phyloP scores from a whole-genome alignment of 2,888 invertebrate genomes.

The Hyposoter didymator region DNA sequence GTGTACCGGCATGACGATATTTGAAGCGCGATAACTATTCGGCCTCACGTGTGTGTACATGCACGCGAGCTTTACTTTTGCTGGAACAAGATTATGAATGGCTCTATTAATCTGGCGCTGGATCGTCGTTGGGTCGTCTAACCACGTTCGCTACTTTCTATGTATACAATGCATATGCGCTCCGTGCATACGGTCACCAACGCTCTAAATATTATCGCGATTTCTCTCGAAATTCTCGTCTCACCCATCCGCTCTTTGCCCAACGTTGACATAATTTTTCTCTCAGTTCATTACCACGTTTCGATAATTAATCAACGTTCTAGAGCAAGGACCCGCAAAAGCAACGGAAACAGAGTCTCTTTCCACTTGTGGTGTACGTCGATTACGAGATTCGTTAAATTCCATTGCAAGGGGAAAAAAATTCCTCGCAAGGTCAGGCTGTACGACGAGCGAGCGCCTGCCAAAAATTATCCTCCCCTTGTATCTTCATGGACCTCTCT shows the following conservation, averaged over 20 bases:
- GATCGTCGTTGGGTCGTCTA: conserved; percentile 46
- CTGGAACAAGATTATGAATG: conserved; percentile 72
- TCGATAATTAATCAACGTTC: background rate
- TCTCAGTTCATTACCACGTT: background rate
- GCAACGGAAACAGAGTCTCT: background rate
- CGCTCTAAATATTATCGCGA: conserved; percentile 69
- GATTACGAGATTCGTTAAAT: background rate
- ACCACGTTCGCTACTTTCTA: conserved; percentile 34
- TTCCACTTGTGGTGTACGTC: background rate
- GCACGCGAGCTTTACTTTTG: conserved; percentile 62
- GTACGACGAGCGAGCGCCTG: no score
- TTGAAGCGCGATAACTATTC: conserved; percentile 36
- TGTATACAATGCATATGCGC: conserved; percentile 22
- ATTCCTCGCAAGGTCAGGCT: background rate
- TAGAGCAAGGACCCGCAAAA: background rate
- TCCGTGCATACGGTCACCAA: conserved; percentile 48
- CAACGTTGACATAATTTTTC: background rate
- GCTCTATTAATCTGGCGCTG: conserved; percentile 73
- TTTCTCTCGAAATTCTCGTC: conserved; percentile 58
- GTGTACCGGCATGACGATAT: conserved; percentile 30
- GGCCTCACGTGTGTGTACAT: background rate
- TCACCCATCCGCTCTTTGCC: background rate
- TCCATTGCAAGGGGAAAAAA: background rate
- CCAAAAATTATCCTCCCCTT: background rate
- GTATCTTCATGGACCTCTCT: conserved; percentile 12